Conservation (phyloP, 1,140 invertebrate species). For the Drosophila simulans region DNA sequence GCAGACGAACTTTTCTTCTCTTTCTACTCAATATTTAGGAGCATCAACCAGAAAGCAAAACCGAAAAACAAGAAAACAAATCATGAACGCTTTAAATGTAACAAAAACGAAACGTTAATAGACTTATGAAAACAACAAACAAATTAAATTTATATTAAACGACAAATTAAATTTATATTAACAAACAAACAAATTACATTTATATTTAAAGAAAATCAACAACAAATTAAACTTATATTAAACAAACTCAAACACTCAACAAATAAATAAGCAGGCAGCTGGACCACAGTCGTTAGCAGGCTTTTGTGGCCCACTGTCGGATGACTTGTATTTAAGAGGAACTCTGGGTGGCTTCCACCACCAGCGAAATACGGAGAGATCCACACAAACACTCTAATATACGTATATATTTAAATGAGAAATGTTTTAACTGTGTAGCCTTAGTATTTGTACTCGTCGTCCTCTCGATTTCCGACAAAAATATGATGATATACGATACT, state of each 20-base stretch:
- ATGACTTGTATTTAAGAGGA: slow-evolving; percentile 22
- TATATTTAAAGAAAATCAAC: slow-evolving; percentile 33
- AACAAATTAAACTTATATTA: slow-evolving; percentile 43
- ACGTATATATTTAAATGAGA: slow-evolving; percentile 51
- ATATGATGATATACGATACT: slow-evolving; percentile 36
- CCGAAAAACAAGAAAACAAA: slow-evolving; percentile 50
- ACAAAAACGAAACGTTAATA: slow-evolving; percentile 83
- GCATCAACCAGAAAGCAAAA: slow-evolving; percentile 49
- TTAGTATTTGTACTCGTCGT: slow-evolving; percentile 67
- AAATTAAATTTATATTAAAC: slow-evolving; percentile 44
- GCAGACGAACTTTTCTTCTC: slow-evolving; percentile 48
- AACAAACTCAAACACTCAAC: slow-evolving; percentile 35
- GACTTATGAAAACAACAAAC: slow-evolving; percentile 65
- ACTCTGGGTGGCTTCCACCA: slow-evolving; percentile 1
- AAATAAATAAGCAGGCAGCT: slow-evolving; percentile 12
- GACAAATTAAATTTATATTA: slow-evolving; percentile 31
- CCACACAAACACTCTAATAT: slow-evolving; percentile 47
- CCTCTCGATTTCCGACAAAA: slow-evolving; percentile 58
- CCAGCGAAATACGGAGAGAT: slow-evolving; percentile 8
- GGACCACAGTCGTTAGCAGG: slow-evolving; percentile 3
- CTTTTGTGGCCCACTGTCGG: slow-evolving; percentile 18
- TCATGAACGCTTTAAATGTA: slow-evolving; percentile 81
- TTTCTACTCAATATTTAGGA: slow-evolving; percentile 76
- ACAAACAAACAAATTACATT: slow-evolving; percentile 33
- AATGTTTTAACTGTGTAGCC: slow-evolving; percentile 80